phyloP scores from a whole-genome alignment of 2,113 vertebrate species.

The Syngnathoides biaculeatus region DNA sequence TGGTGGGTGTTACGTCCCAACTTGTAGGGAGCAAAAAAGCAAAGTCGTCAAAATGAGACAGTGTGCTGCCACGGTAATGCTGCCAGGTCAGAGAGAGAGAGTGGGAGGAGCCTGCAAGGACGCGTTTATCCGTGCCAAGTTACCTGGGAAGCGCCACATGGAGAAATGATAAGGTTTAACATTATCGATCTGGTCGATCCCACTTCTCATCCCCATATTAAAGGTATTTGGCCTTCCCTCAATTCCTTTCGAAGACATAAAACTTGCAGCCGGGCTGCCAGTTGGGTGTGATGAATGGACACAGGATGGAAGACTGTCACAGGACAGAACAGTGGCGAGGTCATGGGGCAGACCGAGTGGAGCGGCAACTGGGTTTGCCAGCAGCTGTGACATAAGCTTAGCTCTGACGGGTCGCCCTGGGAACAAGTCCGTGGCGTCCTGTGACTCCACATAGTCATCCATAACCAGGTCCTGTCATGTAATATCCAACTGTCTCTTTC shows the following conservation, averaged over 20 bases:
- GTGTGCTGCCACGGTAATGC: no score
- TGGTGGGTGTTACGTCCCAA: background rate
- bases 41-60: no score
- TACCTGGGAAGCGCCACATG: background rate
- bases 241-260: conserved; percentile 3
- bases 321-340: conserved; percentile 24
- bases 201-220: background rate
- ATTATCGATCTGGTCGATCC: no score
- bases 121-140: no score
- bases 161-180: background rate
- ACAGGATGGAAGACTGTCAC: conserved; percentile 15
- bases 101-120: no score
- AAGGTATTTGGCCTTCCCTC: conserved; percentile 1
- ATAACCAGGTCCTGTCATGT: conserved; percentile 24
- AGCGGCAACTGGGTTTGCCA: conserved; percentile 44
- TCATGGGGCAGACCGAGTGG: conserved; percentile 26
- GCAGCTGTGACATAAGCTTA: conserved; percentile 55
- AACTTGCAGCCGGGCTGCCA: conserved; percentile 7
- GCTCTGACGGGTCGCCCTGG: conserved; percentile 47
- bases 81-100: no score
- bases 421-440: conserved; percentile 66
- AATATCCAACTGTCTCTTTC: conserved; percentile 13
- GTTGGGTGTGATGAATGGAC: conserved; percentile 22
- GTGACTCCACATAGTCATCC: conserved; percentile 59
- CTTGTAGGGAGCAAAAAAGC: background rate